phyloP scores from a whole-genome alignment of 2,113 vertebrate species.

The Fukomys damarensis region DNA sequence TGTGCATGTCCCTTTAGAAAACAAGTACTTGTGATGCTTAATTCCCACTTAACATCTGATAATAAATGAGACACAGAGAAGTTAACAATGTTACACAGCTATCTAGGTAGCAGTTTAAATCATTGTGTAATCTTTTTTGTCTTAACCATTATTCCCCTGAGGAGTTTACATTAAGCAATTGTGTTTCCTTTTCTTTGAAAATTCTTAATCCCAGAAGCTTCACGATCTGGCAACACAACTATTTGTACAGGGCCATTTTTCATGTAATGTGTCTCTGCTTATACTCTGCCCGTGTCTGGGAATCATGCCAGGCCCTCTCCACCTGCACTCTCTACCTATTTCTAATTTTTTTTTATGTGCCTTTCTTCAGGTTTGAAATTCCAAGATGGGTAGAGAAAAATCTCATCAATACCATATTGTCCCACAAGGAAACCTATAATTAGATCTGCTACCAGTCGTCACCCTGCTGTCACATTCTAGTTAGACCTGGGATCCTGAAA shows the following conservation, averaged over 20 bases:
- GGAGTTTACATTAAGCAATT: not conserved
- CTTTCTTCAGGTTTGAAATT: not conserved
- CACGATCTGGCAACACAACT: not conserved
- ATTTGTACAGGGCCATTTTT: not conserved
- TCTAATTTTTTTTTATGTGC: not conserved
- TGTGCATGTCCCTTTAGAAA: constrained; percentile 20
- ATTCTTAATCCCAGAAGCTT: not conserved
- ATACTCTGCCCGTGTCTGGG: not conserved
- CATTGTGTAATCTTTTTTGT: constrained; percentile 11
- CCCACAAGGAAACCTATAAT: not conserved
- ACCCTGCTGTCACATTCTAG: not conserved
- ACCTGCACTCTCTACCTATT: not conserved
- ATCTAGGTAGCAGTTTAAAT: constrained; percentile 48
- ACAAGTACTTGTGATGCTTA: not conserved
- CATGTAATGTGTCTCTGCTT: not conserved
- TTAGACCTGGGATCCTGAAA: not conserved
- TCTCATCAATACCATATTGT: not conserved
- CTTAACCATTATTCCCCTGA: constrained; percentile 32
- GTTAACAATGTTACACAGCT: constrained; percentile 56
- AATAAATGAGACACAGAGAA: constrained; percentile 51
- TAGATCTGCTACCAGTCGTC: not conserved
- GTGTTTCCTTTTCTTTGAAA: not conserved
- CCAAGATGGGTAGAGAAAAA: not conserved
- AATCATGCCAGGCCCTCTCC: not conserved
- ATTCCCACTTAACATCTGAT: constrained; percentile 33